Base-by-base conservation (phyloP, 1,140 invertebrate genomes). In the Eriocheir sinensis region DNA sequence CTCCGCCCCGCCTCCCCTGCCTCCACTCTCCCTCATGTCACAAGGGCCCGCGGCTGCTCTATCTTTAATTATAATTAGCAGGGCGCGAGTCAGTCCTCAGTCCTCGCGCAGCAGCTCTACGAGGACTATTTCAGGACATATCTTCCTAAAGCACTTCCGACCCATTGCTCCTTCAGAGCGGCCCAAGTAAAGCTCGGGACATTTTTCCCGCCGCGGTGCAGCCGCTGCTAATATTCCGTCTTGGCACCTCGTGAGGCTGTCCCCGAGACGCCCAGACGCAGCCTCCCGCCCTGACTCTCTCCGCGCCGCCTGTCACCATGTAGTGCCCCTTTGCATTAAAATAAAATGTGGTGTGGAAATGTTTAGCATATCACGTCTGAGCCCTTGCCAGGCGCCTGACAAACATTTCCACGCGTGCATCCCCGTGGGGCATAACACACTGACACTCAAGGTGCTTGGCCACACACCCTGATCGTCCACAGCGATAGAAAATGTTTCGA, bases 101-200 rank as follows among this genome's bases (percentile, higher is more conserved):
- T n/a, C n/a, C n/a, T n/a, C n/a, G n/a, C n/a, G n/a, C n/a, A n/a
- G 60, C 8, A 27, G 60, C 27, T n/a, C 60, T 72, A n/a, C n/a
- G n/a, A n/a, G 27, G 60, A 72, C 60, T 72, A 72, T 72, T 72
- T 4, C 60, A 72, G 21, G 27, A 72, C 60, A 72, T 72, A 72
- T 72, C 60, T 72, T 72, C 17, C 60, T n/a, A 72, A 72, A 72
- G 60, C 27, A 72, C 21, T 72, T 72, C 60, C 60, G 27, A 72
- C 60, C 60, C 60, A 72, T 72, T 72, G 60, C 60, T 72, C 60
- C n/a, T 72, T 72, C 60, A 72, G n/a, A 72, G 21, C 60, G 60
- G 60, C 21, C 8, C 60, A n/a, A 72, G 60, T 72, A 72, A 72
- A n/a, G 60, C 60, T n/a, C 60, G 21, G 27, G 4, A 21, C 60